Base-by-base conservation (phyloP, 1,140 invertebrate genomes). In the Subanguina moxae region DNA sequence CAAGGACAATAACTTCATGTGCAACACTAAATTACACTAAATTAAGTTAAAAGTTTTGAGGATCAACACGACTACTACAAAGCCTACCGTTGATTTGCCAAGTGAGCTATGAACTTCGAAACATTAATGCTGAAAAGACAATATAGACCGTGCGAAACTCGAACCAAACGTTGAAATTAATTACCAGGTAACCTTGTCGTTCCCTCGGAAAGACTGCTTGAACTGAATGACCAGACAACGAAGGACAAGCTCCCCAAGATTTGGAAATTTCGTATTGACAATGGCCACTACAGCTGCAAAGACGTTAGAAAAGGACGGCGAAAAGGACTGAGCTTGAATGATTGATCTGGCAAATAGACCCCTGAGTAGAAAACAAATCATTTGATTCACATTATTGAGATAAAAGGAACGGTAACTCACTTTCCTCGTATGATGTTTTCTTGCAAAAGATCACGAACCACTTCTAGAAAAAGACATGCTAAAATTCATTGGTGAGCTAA, bases 261-360 rank as follows among this genome's bases (percentile, higher is more conserved):
- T 91, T 0, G 95, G 94, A 84, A 99, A 98, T 85, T 95, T 96
- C 0, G 92, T 92, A 84, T 99, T 99, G 15, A 98, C 90, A 21
- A 97, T 89, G 27, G 93, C 87, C 7, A 93, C 90, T 1, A 99
- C 82, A 9, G 93, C 93, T 19, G 94, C 92, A 85, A 96, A 98
- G 0, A 98, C 93, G 82, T 96, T 89, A 0, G 95, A 97, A 78
- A 97, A 99, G 0, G 93, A 96, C 17, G 92, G 92, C 0, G 95
- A 98, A 0, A 92, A 90, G 0, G 92, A 88, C 85, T 99, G 96
- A 0, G 95, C 94, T 82, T 95, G 92, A 75, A 98, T 94, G 0
- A 98, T 89, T 1, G 93, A 93, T 63, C 93, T 86, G 57, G 68
- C 68, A 8, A 82, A 64, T 42, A 82, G 61, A 64, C 79, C 86